phyloP scores from a whole-genome alignment of 2,888 invertebrate species.

The Timema cristinae region DNA sequence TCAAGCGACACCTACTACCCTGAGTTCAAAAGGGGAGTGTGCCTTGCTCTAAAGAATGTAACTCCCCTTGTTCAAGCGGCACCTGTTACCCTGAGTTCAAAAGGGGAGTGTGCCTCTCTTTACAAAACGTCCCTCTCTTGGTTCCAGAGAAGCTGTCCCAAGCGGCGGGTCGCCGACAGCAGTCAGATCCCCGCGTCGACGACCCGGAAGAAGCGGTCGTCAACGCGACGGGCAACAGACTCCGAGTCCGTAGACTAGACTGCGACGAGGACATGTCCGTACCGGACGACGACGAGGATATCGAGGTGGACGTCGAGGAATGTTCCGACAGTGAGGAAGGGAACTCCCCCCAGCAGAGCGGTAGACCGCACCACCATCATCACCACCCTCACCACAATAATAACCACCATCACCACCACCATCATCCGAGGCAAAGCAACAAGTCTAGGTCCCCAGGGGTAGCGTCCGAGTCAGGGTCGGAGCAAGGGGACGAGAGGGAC shows the following conservation, averaged over 20 bases:
- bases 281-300: slow-evolving; percentile 54
- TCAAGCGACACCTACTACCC: too few species aligned
- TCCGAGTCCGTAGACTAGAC: background rate
- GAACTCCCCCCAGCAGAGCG: too few species aligned
- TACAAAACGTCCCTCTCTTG: too few species aligned
- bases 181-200: slow-evolving; percentile 31
- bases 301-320: slow-evolving; percentile 67
- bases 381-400: slow-evolving; percentile 34
- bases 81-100: too few species aligned
- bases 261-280: slow-evolving; percentile 30
- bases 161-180: slow-evolving; percentile 17
- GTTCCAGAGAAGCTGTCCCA: slow-evolving; percentile 24
- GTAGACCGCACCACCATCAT: too few species aligned
- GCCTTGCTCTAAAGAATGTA: too few species aligned
- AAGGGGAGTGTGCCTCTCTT: too few species aligned
- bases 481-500: slow-evolving; percentile 26
- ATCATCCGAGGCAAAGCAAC: too few species aligned
- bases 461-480: slow-evolving; percentile 27
- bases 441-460: slow-evolving; percentile 20
- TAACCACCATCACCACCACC: slow-evolving; percentile 12
- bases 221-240: slow-evolving; percentile 9
- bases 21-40: too few species aligned
- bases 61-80: too few species aligned
- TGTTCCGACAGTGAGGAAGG: slow-evolving; percentile 59
- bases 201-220: slow-evolving; percentile 36